Percentiles rank a stretch among this genome's conserved stretches.
Conservation (phyloP, 2,888 invertebrate species). For the Drosophila koepferae region DNA sequence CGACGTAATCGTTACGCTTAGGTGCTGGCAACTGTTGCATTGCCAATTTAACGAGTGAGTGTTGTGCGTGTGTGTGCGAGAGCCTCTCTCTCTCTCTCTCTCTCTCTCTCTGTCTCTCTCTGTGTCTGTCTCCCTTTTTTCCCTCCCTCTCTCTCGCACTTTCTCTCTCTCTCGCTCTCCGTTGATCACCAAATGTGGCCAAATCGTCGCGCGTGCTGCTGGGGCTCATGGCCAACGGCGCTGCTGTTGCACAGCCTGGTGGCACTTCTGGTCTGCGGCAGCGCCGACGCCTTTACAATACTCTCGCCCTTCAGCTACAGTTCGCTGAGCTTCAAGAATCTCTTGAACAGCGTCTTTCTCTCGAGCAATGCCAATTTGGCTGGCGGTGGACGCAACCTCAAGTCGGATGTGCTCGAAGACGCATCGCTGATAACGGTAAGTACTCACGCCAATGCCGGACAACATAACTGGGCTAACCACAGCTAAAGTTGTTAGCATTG, state of each 20-base stretch:
- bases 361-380: slow-evolving; percentile 83
- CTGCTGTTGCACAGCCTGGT: slow-evolving; percentile 68
- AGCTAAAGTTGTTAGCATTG: slow-evolving; percentile 51
- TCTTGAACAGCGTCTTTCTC: slow-evolving; percentile 82
- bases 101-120: slow-evolving; percentile 5
- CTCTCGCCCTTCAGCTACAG: slow-evolving; percentile 83
- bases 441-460: slow-evolving; percentile 4
- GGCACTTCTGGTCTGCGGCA: slow-evolving; percentile 71
- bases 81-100: slow-evolving; percentile 7
- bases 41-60: slow-evolving; percentile 63
- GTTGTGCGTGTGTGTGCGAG: slow-evolving; percentile 32
- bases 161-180: neutral
- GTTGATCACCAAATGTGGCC: slow-evolving; percentile 38
- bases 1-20: slow-evolving; percentile 78
- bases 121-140: slow-evolving; percentile 1
- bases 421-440: slow-evolving; percentile 84
- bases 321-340: slow-evolving; percentile 83
- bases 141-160: neutral
- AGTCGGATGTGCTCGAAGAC: slow-evolving; percentile 84
- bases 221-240: slow-evolving; percentile 70
- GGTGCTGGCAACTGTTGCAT: slow-evolving; percentile 74
- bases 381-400: slow-evolving; percentile 83
- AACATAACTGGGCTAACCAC: slow-evolving; percentile 21
- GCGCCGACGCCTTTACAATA: slow-evolving; percentile 80
- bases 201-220: slow-evolving; percentile 31